A percentile compares a stretch with the other conserved stretches of the same genome.
These are phyloP conservation scores for Pristionchus arcanus DNA, from an alignment of 2,888 invertebrate species.

Conservation along the genomic window DNA sequence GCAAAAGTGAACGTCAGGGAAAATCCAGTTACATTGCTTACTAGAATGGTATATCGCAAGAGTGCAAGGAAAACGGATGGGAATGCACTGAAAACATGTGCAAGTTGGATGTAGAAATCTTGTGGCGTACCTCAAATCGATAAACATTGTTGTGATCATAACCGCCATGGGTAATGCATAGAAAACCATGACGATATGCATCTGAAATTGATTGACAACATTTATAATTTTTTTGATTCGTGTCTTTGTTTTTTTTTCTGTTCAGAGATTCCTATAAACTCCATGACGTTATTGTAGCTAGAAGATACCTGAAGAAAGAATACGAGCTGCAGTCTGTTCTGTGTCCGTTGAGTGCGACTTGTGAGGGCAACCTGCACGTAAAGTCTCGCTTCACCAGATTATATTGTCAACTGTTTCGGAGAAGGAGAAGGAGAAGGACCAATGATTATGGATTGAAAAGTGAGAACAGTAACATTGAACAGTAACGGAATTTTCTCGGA, in stretches of 20 bases:
- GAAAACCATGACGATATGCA: conserved; percentile 31
- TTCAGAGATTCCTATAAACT: not conserved
- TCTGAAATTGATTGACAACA: not conserved
- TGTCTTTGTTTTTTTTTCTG: too few relatives aligned
- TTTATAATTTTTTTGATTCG: too few relatives aligned
- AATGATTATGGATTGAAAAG: too few relatives aligned
- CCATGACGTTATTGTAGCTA: not conserved
- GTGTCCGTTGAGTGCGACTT: conserved; percentile 12
- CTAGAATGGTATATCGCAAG: not conserved
- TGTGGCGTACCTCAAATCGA: not conserved
- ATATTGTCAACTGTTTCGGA: not conserved
- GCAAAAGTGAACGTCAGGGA: not conserved
- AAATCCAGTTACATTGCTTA: not conserved
- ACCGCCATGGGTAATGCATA: not conserved
- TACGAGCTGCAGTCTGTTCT: conserved; percentile 18
- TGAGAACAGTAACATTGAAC: too few relatives aligned
- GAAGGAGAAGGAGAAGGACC: not conserved
- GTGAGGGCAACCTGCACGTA: not conserved
- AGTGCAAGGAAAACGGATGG: not conserved
- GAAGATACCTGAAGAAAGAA: conserved; percentile 7
- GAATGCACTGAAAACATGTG: not conserved
- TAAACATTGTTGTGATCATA: conserved; percentile 20
- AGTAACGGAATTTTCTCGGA: too few relatives aligned
- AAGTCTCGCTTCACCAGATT: too few relatives aligned
- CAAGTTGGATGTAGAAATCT: not conserved